A percentile compares a stretch with the other conserved stretches of the same genome.
Conservation (phyloP, 2,113 vertebrate species). For the Ophiodon elongatus region DNA sequence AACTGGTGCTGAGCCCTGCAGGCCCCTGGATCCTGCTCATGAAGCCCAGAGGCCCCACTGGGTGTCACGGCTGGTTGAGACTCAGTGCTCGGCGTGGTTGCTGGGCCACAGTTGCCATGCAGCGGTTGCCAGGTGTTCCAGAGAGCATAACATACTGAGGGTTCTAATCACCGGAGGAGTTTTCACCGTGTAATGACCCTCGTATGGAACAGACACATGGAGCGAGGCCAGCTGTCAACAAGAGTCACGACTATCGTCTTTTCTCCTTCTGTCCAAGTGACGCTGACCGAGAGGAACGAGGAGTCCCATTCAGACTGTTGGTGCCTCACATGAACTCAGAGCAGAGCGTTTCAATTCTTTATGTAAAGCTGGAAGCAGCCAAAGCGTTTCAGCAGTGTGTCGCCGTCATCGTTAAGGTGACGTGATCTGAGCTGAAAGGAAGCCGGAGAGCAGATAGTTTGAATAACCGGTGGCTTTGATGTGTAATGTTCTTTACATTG, state of each 20-base stretch:
- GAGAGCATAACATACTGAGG: conserved; percentile 10
- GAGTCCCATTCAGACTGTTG: no score
- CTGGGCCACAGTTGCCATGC: conserved; percentile 59
- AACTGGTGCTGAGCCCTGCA: conserved; percentile 66
- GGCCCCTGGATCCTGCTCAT: conserved; percentile 61
- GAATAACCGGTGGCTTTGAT: background rate
- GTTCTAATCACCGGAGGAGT: background rate
- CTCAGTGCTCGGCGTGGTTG: conserved; percentile 55
- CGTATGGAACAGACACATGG: background rate
- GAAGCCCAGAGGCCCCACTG: conserved; percentile 40
- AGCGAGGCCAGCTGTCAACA: background rate
- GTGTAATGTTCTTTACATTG: no score
- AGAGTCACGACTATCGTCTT: background rate
- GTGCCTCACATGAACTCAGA: background rate
- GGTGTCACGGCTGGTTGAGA: conserved; percentile 40
- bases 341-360: background rate
- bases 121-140: conserved; percentile 58
- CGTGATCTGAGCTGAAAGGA: background rate
- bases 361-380: background rate
- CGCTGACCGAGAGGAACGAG: background rate
- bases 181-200: background rate
- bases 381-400: background rate
- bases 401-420: background rate
- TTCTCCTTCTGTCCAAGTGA: background rate
- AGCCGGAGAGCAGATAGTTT: background rate